Evolutionary conservation across 2,113 vertebrate genomes (phyloP), one percentile per base, ranked within the genome.

Genomic region (Colaptes auratus): DNA sequence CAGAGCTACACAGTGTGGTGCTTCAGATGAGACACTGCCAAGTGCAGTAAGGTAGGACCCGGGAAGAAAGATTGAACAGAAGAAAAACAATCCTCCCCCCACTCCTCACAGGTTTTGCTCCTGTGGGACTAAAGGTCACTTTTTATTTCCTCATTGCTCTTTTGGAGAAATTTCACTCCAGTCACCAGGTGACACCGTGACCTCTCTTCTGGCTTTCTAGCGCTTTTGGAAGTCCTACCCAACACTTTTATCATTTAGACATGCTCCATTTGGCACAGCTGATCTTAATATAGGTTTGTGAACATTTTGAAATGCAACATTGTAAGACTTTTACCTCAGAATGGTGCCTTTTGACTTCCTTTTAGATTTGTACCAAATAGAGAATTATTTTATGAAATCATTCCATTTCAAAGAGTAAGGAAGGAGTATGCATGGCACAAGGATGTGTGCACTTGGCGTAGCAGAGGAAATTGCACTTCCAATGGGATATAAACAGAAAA

Each of bases 1-100:
- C 39, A n/a, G 28, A 42, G 15, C 65, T n/a, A 9, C 10, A 42
- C 33, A 0, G 28, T 6, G 25, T 27, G 16, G 31, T 1, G 0
- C 15, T 31, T 48, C 27, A n/a, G n/a, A 11, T 15, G 23, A 48
- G 21, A 33, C n/a, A 31, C 8, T 42, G 28, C 5, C 25, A 39
- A 55, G 19, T 25, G 7, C 18, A 30, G 9, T 36, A 72, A 61
- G 35, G 30, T 33, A 61, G 65, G 82, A 72, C 1, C 1, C n/a
- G 56, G 14, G 35, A 25, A 72, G 35, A 42, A 71, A 42, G 8
- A 36, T 39, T 30, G 52, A 76, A 81, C 3, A 33, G 55, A 82
- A 35, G 28, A 17, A 28, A 24, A 70, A 36, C 3, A 14, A 13
- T 27, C 5, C 13, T 25, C 3, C 12, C 6, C 6, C 2, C 5